Evolutionary conservation across 2,113 vertebrate genomes (phyloP).

Genomic region (Neotragus moschatus): DNA sequence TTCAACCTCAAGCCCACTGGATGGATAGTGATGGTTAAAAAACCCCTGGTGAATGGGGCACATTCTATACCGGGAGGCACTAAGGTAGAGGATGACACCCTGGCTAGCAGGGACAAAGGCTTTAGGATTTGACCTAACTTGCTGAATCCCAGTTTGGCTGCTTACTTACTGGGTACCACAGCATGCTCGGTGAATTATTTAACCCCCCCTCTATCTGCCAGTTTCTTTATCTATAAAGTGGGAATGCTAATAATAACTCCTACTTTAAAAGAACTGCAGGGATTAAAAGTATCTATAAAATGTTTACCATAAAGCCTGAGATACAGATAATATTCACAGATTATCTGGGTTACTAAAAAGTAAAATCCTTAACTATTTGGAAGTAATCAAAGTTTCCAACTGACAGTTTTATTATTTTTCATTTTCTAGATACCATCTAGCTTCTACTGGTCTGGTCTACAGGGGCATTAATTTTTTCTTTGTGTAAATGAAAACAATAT

Average conservation of each 20-base stretch:
- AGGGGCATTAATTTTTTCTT: not conserved
- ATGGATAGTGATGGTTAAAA: not conserved
- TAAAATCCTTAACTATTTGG: not conserved
- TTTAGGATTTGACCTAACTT: not conserved
- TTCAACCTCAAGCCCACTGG: not conserved
- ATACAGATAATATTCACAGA: not conserved
- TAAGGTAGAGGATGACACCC: no score
- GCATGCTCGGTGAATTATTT: not conserved
- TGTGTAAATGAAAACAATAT: not conserved
- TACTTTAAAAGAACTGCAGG: not conserved
- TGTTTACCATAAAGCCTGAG: not conserved
- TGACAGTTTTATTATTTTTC: not conserved
- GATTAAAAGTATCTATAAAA: not conserved
- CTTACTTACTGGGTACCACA: no score
- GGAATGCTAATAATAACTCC: not conserved
- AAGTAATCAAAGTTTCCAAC: not conserved
- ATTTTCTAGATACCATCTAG: not conserved
- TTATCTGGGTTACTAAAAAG: not conserved
- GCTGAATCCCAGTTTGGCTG: not conserved
- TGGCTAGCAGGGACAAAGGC: not conserved
- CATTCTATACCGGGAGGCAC: not conserved
- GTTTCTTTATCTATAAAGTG: not conserved
- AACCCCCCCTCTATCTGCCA: not conserved
- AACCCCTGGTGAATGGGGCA: not conserved
- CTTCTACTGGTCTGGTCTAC: not conserved